These are phyloP conservation scores for Henicopernis longicauda DNA, from an alignment of 2,113 vertebrate genomes.

Conservation along the genomic window DNA sequence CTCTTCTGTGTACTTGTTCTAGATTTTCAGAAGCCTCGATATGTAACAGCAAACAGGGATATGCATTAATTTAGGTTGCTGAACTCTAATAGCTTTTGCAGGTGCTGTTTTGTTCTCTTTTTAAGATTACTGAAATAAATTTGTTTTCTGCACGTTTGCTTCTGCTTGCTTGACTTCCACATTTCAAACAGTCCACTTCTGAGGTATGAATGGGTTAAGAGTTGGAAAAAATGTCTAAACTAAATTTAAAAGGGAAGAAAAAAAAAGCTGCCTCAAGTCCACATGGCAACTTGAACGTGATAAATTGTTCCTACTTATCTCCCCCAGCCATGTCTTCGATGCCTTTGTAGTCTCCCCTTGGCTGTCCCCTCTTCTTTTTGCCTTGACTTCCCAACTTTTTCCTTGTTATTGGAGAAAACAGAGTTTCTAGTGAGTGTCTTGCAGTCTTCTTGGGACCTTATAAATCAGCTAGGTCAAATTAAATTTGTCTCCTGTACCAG, in stretches of 20 bases:
- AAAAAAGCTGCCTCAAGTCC: no score
- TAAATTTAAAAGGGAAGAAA: background rate
- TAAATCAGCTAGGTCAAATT: background rate
- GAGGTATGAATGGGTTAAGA: background rate
- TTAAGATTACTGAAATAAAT: background rate
- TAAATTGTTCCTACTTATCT: background rate
- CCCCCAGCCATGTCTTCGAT: background rate
- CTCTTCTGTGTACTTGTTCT: background rate
- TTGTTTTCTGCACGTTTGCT: rapidly evolving
- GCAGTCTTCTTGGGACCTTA: background rate
- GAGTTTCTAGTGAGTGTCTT: background rate
- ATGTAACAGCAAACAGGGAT: background rate
- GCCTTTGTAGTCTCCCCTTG: background rate
- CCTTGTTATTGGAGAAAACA: background rate
- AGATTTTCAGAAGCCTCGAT: background rate
- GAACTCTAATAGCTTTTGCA: background rate
- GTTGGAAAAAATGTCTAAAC: background rate
- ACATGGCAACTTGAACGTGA: background rate
- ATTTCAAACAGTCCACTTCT: background rate
- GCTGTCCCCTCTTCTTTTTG: background rate
- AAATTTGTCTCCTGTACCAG: background rate
- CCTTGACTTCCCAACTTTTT: background rate
- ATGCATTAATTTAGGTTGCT: background rate
- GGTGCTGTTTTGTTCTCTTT: background rate
- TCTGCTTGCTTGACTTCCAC: background rate